Conservation (phyloP, 2,797 vertebrate species). For the Sebastes matsubarae region DNA sequence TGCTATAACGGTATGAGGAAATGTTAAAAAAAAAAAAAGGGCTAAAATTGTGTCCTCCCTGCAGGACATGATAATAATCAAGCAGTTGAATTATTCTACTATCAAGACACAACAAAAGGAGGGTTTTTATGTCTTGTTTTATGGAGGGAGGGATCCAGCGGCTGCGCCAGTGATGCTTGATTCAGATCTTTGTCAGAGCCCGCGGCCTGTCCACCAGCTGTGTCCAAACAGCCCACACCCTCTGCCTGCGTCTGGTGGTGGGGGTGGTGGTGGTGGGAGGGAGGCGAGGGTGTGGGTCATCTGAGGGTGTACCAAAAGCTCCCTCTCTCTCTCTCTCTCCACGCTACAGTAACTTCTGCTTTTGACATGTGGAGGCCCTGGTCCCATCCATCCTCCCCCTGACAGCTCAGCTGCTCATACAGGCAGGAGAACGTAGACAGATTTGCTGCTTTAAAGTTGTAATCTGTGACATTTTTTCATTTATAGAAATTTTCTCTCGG, state of each 20-base stretch:
- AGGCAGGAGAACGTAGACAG: conserved; percentile 18
- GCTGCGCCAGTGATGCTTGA: conserved; percentile 5
- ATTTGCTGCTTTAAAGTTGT: conserved; percentile 31
- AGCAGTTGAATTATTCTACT: background rate
- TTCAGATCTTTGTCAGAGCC: conserved; percentile 45
- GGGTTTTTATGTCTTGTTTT: conserved; percentile 19
- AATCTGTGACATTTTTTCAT: conserved; percentile 22
- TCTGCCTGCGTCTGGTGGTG: conserved; percentile 25
- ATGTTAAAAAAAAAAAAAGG: background rate
- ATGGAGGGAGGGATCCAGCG: background rate
- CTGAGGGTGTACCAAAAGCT: conserved; percentile 45
- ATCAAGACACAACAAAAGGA: background rate
- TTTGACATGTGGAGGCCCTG: conserved; percentile 55
- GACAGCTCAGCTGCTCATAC: conserved; percentile 49
- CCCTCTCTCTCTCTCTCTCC: conserved; percentile 36
- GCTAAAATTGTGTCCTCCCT: background rate
- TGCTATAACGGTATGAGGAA: conserved; percentile 10
- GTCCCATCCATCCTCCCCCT: conserved; percentile 50
- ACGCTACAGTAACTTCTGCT: conserved; percentile 70
- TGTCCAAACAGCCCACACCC: conserved; percentile 60
- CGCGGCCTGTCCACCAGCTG: conserved; percentile 64
- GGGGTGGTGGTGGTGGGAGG: background rate
- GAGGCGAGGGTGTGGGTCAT: conserved; percentile 44
- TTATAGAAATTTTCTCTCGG: conserved; percentile 11
- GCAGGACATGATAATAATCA: conserved; percentile 20